These are phyloP conservation scores for Brachyrhaphis roseni DNA, from an alignment of 2,797 vertebrate species.

Conservation along the genomic window DNA sequence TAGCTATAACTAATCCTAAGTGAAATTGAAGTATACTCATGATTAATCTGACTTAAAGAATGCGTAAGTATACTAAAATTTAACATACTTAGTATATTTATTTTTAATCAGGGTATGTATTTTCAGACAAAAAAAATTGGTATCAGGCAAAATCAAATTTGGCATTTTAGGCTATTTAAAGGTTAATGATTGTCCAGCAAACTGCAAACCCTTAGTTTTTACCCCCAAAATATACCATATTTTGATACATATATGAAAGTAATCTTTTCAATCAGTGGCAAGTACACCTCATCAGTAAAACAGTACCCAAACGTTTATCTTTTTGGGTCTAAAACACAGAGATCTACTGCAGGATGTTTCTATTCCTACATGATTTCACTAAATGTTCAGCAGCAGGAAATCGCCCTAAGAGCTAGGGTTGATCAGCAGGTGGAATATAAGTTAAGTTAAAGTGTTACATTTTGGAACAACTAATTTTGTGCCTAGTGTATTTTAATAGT, in stretches of 20 bases:
- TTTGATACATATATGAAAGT: not conserved
- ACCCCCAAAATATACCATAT: not conserved
- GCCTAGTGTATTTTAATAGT: no score
- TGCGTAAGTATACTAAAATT: no score
- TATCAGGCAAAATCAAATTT: no score
- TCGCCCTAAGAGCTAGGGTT: not conserved
- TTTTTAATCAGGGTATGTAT: no score
- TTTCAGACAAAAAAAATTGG: no score
- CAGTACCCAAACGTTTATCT: not conserved
- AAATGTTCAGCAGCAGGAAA: not conserved
- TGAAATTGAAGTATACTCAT: no score
- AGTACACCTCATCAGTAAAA: not conserved
- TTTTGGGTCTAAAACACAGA: not conserved
- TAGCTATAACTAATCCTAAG: not conserved
- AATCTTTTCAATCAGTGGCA: not conserved
- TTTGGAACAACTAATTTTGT: no score
- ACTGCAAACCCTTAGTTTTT: not conserved
- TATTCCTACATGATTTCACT: not conserved
- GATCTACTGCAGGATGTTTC: not conserved
- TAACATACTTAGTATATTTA: no score
- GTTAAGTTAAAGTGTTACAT: no score
- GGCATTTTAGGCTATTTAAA: no score
- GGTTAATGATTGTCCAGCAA: no score
- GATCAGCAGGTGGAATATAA: not conserved
- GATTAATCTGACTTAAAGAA: no score